Evolutionary conservation across 2,113 vertebrate species (phyloP).

Genomic region (Cercocebus atys): DNA sequence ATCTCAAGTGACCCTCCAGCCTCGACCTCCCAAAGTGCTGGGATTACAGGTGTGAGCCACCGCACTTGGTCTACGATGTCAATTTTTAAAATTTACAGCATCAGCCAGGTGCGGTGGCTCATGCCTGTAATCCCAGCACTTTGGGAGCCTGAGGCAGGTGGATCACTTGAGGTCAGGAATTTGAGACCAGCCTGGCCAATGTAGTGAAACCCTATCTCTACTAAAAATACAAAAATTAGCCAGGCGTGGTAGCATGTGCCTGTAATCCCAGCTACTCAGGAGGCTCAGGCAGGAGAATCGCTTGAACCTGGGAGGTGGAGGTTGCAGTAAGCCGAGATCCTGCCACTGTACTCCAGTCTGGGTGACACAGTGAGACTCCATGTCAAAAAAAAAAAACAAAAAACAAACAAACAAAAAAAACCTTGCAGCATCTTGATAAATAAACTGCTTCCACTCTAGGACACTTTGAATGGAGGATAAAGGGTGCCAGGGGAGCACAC

Average conservation of each 20-base stretch:
- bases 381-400: no score
- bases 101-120: neutral
- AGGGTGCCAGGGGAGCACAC: rapidly evolving
- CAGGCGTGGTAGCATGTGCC: neutral
- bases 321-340: neutral
- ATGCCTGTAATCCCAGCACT: neutral
- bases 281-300: neutral
- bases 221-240: neutral
- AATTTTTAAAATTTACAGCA: neutral
- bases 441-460: neutral
- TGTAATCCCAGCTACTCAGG: neutral
- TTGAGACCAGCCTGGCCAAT: neutral
- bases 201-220: neutral
- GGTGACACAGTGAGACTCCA: neutral
- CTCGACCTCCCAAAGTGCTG: no score
- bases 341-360: neutral
- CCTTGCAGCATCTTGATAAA: neutral
- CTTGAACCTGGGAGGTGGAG: neutral
- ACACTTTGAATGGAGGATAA: neutral
- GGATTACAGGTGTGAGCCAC: no score
- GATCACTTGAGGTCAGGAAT: neutral
- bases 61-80: rapidly evolving
- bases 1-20: no score
- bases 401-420: no score
- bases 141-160: neutral